Base-by-base conservation (phyloP, 2,888 invertebrate species). In the Scotopteryx bipunctaria region DNA sequence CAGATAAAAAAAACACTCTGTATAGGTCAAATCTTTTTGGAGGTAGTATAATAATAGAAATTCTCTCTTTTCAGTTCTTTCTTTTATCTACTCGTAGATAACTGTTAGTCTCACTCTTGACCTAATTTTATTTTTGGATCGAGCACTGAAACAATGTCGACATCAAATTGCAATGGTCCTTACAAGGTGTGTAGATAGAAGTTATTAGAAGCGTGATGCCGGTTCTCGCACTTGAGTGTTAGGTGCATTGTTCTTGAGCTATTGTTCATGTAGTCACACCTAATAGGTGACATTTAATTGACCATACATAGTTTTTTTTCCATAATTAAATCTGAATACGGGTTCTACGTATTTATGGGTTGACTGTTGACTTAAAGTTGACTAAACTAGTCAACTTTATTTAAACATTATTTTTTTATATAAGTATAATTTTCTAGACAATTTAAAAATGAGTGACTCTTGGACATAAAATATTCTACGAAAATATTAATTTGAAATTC, bases 231-330 rank as follows among this genome's bases (percentile, higher is more conserved):
- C 59, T 63, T 57, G 32, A 49, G 43, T 45, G 62, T 69, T 80
- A 81, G 83, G 73, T 83, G 70, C 72, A 76, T 81, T 84, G 83
- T 82, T 83, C 78, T 77, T 73, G 71, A 63, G 66, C 57, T 59
- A 70, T 73, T 74, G 73, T 77, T 55, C 61, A 51, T 42, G 45
- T 54, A 59, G 44, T 57, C 63, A 17, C 27, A 5, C 73, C 71
- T 33, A 66, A 55, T 64, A 49, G 25, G 67, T 11, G 8, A 15
- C 9, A 38, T 46, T 45, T 45, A 50, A 31, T 58, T 50, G 55
- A 41, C 51, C 48, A 55, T 52, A 49, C 8, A 60, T 43, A 36
- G 42, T 51, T 43, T 17, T 43, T 40, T 14, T 27, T 36, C 43
- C 13, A 13, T 45, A 3, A 5, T 11, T 29, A 25, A 38, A 14